Percentiles rank a stretch among this genome's conserved stretches.
Evolutionary conservation across 2,797 vertebrate species (phyloP).

Genomic region (Mus spretus): DNA sequence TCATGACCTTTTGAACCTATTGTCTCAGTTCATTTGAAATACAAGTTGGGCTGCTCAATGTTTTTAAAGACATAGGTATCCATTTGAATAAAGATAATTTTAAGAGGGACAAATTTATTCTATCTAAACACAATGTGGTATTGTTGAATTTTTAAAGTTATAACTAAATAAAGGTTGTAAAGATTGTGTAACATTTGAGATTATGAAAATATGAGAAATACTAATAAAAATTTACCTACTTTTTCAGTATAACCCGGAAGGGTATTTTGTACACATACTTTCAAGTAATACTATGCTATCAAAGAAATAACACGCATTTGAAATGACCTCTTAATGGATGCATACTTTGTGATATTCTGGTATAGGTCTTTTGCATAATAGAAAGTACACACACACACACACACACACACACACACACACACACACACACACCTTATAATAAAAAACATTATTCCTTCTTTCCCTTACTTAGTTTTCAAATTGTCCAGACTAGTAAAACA

Average conservation of each 20-base stretch:
- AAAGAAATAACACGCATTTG: constrained; percentile 41
- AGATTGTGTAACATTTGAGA: constrained; percentile 5
- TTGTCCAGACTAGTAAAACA: constrained; percentile 13
- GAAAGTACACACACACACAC: not conserved
- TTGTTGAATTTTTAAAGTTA: constrained; percentile 48
- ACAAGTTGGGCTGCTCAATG: constrained; percentile 7
- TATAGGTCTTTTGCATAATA: not conserved
- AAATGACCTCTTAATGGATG: constrained; percentile 30
- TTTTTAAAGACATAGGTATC: not conserved
- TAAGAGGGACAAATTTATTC: constrained; percentile 23
- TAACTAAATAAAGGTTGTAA: not conserved
- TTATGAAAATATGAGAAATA: constrained; percentile 3
- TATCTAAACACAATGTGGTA: not conserved
- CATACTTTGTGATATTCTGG: constrained; percentile 38
- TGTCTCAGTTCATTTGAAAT: constrained; percentile 68
- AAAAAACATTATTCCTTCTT: not conserved
- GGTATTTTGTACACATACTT: not conserved
- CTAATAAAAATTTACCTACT: constrained; percentile 38
- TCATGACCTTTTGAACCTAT: not conserved
- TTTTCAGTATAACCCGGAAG: not conserved
- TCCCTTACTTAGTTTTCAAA: not conserved
- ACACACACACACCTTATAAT: constrained; percentile 6
- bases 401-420: not conserved
- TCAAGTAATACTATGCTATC: constrained; percentile 30
- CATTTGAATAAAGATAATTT: constrained; percentile 50